Percentiles rank a stretch among this genome's conserved stretches.
These are phyloP conservation scores for Mycteria americana DNA, from an alignment of 2,797 vertebrate genomes.

Conservation along the genomic window DNA sequence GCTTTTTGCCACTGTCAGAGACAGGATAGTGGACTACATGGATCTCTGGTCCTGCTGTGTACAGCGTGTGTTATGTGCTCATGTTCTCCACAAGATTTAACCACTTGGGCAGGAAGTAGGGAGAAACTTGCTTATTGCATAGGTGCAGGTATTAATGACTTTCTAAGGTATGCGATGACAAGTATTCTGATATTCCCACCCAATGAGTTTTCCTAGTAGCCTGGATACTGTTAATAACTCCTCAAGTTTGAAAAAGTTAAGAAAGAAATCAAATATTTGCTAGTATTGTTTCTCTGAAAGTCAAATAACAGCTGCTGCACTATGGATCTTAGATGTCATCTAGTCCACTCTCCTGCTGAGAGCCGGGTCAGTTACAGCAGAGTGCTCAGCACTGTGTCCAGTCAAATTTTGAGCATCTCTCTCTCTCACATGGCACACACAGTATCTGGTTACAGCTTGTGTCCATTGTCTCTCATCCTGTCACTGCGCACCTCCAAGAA, in stretches of 20 bases:
- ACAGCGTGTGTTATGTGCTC: not conserved
- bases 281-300: not conserved
- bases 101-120: not conserved
- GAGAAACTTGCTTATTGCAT: not conserved
- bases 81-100: not conserved
- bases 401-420: not conserved
- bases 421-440: not conserved
- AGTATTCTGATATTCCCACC: not conserved
- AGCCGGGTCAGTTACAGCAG: not conserved
- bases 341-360: not conserved
- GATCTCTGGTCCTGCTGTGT: not conserved
- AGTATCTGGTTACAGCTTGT: not conserved
- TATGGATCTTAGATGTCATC: not conserved
- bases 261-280: not conserved
- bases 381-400: not conserved
- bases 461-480: not conserved
- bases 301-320: not conserved
- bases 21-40: not conserved
- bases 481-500: not conserved
- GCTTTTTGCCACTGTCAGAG: not conserved
- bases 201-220: not conserved
- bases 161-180: not conserved
- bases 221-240: not conserved
- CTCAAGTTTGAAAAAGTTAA: not conserved
- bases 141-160: not conserved